Conservation (phyloP, 2,113 vertebrate species). For the Pteronura brasiliensis region DNA sequence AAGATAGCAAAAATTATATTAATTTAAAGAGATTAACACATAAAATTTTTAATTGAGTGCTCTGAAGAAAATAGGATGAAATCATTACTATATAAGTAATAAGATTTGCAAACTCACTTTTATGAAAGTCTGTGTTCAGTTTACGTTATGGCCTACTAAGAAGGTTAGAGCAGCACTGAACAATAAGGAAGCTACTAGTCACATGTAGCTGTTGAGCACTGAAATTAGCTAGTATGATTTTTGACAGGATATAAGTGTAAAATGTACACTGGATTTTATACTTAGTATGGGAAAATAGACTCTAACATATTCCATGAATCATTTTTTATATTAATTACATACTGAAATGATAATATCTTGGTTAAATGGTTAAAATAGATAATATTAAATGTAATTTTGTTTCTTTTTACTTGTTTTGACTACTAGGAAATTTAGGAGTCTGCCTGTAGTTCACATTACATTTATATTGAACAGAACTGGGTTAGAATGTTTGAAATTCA, state of each 20-base stretch:
- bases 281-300: background rate
- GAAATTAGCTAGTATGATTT: background rate
- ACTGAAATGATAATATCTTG: background rate
- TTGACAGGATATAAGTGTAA: background rate
- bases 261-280: background rate
- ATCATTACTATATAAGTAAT: background rate
- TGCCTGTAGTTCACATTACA: background rate
- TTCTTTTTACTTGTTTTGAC: background rate
- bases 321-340: background rate
- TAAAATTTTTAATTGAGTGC: background rate
- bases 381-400: background rate
- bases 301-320: background rate
- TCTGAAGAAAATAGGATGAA: background rate
- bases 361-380: background rate
- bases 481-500: background rate
- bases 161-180: background rate
- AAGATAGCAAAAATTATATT: background rate
- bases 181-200: background rate
- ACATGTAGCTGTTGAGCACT: background rate
- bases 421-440: background rate
- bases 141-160: background rate
- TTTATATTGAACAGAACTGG: background rate
- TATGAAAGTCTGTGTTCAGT: background rate
- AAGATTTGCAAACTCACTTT: background rate
- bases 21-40: background rate